phyloP scores from a whole-genome alignment of 2,888 invertebrate genomes.

The Arge pagana region DNA sequence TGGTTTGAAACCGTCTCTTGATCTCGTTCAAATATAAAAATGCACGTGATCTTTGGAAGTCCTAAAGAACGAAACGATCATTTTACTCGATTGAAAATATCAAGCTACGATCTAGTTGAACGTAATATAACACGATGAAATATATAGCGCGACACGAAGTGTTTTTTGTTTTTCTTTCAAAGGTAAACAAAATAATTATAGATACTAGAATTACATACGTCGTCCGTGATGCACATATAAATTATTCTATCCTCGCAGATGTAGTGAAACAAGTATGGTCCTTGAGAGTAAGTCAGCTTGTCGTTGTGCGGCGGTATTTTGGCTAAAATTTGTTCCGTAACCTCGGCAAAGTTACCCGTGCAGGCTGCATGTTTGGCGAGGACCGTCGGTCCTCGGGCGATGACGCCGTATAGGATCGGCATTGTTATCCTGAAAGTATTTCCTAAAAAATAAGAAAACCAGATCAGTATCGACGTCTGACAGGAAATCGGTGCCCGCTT shows the following conservation, averaged over 20 bases:
- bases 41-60: conserved; percentile 90
- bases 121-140: too few relatives aligned
- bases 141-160: not conserved
- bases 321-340: conserved; percentile 86
- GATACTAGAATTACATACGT: conserved; percentile 75
- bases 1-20: conserved; percentile 81
- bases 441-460: too few relatives aligned
- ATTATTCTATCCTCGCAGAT: conserved; percentile 84
- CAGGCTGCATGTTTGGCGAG: conserved; percentile 91
- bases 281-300: conserved; percentile 91
- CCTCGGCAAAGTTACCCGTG: conserved; percentile 93
- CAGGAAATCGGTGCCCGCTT: too few relatives aligned
- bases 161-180: not conserved
- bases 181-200: not conserved
- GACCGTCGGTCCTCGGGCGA: conserved; percentile 83
- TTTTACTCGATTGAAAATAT: too few relatives aligned
- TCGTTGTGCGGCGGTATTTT: conserved; percentile 89
- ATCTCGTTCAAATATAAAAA: conserved; percentile 90
- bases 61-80: conserved; percentile 71
- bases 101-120: too few relatives aligned
- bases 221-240: conserved; percentile 94
- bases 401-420: conserved; percentile 90
- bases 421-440: conserved; percentile 61
- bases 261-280: conserved; percentile 91
- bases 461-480: too few relatives aligned